Evolutionary conservation across 1,140 invertebrate genomes (phyloP).

Genomic region (Bathynomus jamesi): DNA sequence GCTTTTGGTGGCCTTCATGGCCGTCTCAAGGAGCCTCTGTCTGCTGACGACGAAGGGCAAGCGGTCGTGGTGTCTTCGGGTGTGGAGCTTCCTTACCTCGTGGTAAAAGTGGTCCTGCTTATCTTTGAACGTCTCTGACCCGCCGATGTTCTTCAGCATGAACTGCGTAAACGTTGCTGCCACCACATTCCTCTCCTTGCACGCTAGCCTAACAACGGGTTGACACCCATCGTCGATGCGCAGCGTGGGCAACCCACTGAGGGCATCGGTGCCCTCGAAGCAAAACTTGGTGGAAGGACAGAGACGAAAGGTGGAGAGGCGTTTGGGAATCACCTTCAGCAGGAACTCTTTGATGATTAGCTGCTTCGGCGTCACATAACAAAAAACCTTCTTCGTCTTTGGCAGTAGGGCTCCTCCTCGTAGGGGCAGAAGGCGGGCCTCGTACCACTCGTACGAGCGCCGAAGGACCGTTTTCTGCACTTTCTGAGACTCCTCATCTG

Average conservation of each 20-base stretch:
- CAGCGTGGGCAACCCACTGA: constrained; percentile 51
- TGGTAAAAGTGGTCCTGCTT: constrained; percentile 93
- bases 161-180: constrained; percentile 87
- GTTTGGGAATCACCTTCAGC: neutral
- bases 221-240: constrained; percentile 86
- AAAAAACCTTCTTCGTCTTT: neutral
- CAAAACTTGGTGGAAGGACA: constrained; percentile 18
- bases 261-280: constrained; percentile 39
- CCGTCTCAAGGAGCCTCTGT: constrained; percentile 67
- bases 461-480: neutral
- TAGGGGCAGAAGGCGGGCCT: neutral
- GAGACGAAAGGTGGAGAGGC: neutral
- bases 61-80: constrained; percentile 49
- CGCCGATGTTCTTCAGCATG: constrained; percentile 88
- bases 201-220: constrained; percentile 68
- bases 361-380: neutral
- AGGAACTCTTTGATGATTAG: neutral
- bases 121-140: constrained; percentile 90
- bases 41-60: constrained; percentile 70
- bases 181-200: constrained; percentile 77
- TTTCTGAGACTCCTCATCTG: neutral
- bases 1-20: constrained; percentile 67
- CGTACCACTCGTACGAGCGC: neutral
- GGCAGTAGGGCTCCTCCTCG: neutral
- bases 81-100: constrained; percentile 78